Conservation (phyloP, 1,140 invertebrate genomes). For the Drosophila burlai region DNA sequence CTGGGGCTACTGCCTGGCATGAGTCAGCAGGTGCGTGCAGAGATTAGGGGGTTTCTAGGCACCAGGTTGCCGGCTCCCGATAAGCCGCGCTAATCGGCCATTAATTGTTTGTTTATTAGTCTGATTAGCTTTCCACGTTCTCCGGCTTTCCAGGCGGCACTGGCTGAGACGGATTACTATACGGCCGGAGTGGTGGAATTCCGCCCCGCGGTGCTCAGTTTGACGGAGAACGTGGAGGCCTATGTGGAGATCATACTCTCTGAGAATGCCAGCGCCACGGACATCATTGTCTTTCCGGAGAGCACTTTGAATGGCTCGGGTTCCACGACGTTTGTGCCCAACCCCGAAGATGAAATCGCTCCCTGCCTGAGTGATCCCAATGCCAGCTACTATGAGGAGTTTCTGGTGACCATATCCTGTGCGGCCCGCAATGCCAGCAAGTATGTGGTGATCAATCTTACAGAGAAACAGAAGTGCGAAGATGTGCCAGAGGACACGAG, state of each 20-base stretch:
- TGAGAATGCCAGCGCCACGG: constrained; percentile 82
- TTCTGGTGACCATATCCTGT: constrained; percentile 70
- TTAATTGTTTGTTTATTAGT: constrained; percentile 17
- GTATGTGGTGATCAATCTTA: constrained; percentile 91
- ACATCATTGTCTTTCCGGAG: constrained; percentile 95
- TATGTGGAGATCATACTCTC: constrained; percentile 71
- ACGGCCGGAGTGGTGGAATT: constrained; percentile 87
- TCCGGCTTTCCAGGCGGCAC: constrained; percentile 63
- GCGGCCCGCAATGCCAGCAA: constrained; percentile 54
- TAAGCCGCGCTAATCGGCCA: constrained; percentile 17
- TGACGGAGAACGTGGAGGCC: constrained; percentile 50
- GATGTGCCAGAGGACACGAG: constrained; percentile 73
- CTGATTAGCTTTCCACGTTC: constrained; percentile 8
- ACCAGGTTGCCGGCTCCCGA: background rate
- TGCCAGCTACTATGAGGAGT: constrained; percentile 29
- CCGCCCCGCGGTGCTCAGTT: constrained; percentile 13
- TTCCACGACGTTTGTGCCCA: constrained; percentile 59
- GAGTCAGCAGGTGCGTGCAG: constrained; percentile 43
- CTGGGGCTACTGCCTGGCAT: constrained; percentile 14
- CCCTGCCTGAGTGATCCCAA: constrained; percentile 66
- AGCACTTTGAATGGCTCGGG: constrained; percentile 83
- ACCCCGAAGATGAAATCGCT: constrained; percentile 18
- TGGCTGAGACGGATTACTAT: constrained; percentile 84
- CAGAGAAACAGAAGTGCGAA: constrained; percentile 88
- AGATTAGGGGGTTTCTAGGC: background rate